These are phyloP conservation scores for Stegostoma tigrinum DNA, from an alignment of 2,113 vertebrate genomes.

Conservation along the genomic window DNA sequence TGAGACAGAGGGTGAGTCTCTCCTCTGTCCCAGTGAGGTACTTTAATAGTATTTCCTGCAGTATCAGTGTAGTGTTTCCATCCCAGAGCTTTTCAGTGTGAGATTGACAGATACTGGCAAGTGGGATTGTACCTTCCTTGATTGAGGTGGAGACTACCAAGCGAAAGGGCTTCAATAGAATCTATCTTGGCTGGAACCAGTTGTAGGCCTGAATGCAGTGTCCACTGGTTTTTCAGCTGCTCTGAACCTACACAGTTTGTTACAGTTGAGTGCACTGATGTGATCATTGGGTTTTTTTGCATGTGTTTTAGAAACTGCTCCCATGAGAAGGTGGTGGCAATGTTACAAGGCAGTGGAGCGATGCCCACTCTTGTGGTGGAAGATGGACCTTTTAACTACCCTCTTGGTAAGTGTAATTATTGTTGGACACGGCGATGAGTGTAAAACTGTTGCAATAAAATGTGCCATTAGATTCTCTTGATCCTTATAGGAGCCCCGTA, in stretches of 20 bases:
- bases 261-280: not conserved
- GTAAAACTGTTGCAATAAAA: not conserved
- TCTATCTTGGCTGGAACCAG: not conserved
- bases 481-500: not conserved
- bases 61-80: not conserved
- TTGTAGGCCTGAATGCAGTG: too few relatives aligned
- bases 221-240: not conserved
- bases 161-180: not conserved
- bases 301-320: slow-evolving; percentile 76
- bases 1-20: not conserved
- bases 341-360: slow-evolving; percentile 95
- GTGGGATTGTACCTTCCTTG: not conserved
- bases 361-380: slow-evolving; percentile 94
- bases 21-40: not conserved
- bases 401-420: slow-evolving; percentile 55
- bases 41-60: not conserved
- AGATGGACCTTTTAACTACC: slow-evolving; percentile 72
- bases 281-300: not conserved
- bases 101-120: not conserved
- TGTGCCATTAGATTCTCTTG: rapidly evolving
- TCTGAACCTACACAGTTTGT: not conserved
- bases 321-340: slow-evolving; percentile 97
- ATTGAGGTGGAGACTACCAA: not conserved
- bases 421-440: not conserved
- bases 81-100: not conserved